These are phyloP conservation scores for Aphaenogaster rudis DNA, from an alignment of 1,140 invertebrate species.

Conservation along the genomic window DNA sequence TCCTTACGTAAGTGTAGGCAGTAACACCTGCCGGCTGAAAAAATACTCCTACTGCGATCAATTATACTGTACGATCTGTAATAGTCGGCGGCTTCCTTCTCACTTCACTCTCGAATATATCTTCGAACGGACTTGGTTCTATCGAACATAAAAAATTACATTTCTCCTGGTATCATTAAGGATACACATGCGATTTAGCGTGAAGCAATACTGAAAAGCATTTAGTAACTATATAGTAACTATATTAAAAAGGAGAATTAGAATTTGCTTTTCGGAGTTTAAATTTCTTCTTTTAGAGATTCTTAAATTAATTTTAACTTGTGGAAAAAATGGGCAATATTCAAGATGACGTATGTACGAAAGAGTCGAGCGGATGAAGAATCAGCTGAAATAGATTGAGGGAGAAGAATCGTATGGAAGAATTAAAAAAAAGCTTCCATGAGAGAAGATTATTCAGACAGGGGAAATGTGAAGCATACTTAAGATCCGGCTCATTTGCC, in stretches of 20 bases:
- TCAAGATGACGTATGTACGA: neutral
- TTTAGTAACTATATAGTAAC: neutral
- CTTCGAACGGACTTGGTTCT: neutral
- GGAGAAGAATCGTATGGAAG: neutral
- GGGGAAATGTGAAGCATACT: neutral
- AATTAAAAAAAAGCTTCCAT: slow-evolving; percentile 10
- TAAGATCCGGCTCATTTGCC: slow-evolving; percentile 45
- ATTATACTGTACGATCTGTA: slow-evolving; percentile 44
- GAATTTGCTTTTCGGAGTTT: neutral
- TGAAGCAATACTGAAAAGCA: neutral
- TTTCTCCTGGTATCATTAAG: slow-evolving; percentile 1
- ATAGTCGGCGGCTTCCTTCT: slow-evolving; percentile 19
- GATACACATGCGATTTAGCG: neutral
- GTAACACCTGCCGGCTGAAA: slow-evolving; percentile 36
- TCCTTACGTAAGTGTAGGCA: slow-evolving; percentile 67
- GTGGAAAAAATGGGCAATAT: neutral
- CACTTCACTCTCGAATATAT: slow-evolving; percentile 8
- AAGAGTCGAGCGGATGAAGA: neutral
- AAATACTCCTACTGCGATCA: slow-evolving; percentile 30
- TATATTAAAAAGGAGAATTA: neutral
- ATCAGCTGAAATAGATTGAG: neutral
- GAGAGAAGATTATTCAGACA: slow-evolving; percentile 38
- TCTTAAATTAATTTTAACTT: neutral
- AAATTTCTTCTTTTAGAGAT: neutral
- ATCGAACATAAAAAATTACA: slow-evolving; percentile 10